phyloP scores from a whole-genome alignment of 2,888 invertebrate species.

The Villa cingulata region DNA sequence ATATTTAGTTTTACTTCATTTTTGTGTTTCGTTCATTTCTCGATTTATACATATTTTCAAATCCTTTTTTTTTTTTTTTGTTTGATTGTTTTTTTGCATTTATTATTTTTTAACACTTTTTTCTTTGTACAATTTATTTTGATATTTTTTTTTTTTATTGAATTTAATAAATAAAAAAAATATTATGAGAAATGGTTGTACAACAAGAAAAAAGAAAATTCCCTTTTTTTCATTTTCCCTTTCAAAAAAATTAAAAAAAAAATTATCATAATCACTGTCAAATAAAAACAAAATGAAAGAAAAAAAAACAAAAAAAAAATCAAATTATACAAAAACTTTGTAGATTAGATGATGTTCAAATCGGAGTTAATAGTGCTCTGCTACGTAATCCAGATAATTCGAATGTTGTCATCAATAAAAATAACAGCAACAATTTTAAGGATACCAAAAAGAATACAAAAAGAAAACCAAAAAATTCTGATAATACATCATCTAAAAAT shows the following conservation, averaged over 20 bases:
- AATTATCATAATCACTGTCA: constrained; percentile 1
- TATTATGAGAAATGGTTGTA: too few relatives aligned
- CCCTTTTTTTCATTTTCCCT: not conserved
- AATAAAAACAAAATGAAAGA: not conserved
- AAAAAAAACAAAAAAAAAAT: not conserved
- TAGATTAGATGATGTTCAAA: constrained; percentile 4
- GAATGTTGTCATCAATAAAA: not conserved
- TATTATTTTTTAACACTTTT: too few relatives aligned
- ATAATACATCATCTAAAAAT: constrained; percentile 15
- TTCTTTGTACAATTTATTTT: too few relatives aligned
- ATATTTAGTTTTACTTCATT: too few relatives aligned
- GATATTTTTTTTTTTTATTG: not conserved
- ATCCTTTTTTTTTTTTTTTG: too few relatives aligned
- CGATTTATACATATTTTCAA: too few relatives aligned
- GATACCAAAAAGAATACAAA: not conserved
- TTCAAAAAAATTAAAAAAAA: not conserved
- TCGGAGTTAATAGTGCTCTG: constrained; percentile 5
- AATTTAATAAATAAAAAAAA: too few relatives aligned
- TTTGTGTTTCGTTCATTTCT: too few relatives aligned
- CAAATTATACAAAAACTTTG: too few relatives aligned
- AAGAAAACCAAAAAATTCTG: constrained; percentile 14
- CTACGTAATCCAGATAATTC: constrained; percentile 1
- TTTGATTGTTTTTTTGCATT: too few relatives aligned
- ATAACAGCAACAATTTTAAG: not conserved
- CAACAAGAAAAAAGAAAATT: too few relatives aligned